phyloP scores from a whole-genome alignment of 1,140 invertebrate species.

The Aphelinus certus region DNA sequence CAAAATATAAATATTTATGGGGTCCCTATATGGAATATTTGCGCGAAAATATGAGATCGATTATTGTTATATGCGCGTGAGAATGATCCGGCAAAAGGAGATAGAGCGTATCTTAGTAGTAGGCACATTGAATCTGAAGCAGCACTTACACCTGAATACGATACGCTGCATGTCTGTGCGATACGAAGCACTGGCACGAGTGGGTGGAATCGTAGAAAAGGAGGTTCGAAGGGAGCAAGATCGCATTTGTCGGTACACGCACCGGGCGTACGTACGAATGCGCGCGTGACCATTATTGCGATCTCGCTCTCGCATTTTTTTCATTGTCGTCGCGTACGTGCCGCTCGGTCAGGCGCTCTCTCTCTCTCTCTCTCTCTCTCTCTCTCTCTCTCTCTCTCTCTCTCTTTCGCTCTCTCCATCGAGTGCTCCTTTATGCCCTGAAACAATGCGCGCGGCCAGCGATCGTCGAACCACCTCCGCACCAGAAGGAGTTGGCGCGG shows the following conservation, averaged over 20 bases:
- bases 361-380: too few species aligned
- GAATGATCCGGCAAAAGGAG: too few species aligned
- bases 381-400: too few species aligned
- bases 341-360: too few species aligned
- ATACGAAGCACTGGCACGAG: background rate
- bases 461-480: conserved; percentile 19
- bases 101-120: too few species aligned
- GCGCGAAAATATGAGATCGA: too few species aligned
- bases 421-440: conserved; percentile 27
- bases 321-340: background rate
- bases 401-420: background rate
- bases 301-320: conserved; percentile 46
- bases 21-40: too few species aligned
- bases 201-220: background rate
- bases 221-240: background rate
- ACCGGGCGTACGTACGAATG: conserved; percentile 31
- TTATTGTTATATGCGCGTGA: too few species aligned
- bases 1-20: too few species aligned
- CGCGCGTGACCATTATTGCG: conserved; percentile 60
- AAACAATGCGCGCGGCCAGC: conserved; percentile 20
- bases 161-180: background rate
- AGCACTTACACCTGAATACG: background rate
- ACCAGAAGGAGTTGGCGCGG: conserved; percentile 6
- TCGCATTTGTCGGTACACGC: conserved; percentile 5
- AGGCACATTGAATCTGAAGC: too few species aligned